Evolutionary conservation across 1,140 invertebrate species (phyloP), one percentile per base, ranked within the genome.

Genomic region (Drosophila suzukii): DNA sequence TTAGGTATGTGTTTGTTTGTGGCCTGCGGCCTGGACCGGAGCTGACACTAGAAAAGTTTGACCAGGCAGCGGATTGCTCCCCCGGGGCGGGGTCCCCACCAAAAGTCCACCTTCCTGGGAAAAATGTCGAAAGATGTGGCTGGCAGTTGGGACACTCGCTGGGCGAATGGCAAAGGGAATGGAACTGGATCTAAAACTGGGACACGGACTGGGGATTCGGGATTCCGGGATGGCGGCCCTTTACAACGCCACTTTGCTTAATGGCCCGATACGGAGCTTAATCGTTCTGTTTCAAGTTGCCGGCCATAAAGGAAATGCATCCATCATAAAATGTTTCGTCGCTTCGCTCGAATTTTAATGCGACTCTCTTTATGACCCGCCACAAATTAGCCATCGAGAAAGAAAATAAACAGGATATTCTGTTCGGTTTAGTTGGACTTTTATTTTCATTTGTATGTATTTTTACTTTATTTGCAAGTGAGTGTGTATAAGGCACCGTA

Each of bases 1-100:
- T 68, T 72, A 72, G 63, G 53, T 53, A 72, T 68, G 50, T 72
- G 63, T 70, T 58, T 70, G 68, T 72, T 57, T 68, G 65, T 58
- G 66, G 61, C 65, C 60, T 68, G 65, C 47, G 65, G 65, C 46
- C 38, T 44, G 65, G 38, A 67, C 59, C 65, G 59, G 60, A 51
- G 36, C 65, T 51, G 65, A 65, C 59, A 67, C 63, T 67, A 63
- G 58, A 63, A 63, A 67, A 67, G 65, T 67, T 67, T 67, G 59
- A 51, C 65, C 46, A 36, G 65, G n/a, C 60, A 17, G 65, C 38
- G 60, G 60, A 66, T 68, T 68, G 60, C 24, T 68, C 65, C 65
- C 60, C 65, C 24, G 65, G 63, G 63, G 8, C 27, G 11, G 17
- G 24, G 27, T 13, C 44, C 30, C 30, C 34, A 17, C 30, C 32